Base-by-base conservation (phyloP, 1,140 invertebrate genomes). In the Solenopsis invicta region DNA sequence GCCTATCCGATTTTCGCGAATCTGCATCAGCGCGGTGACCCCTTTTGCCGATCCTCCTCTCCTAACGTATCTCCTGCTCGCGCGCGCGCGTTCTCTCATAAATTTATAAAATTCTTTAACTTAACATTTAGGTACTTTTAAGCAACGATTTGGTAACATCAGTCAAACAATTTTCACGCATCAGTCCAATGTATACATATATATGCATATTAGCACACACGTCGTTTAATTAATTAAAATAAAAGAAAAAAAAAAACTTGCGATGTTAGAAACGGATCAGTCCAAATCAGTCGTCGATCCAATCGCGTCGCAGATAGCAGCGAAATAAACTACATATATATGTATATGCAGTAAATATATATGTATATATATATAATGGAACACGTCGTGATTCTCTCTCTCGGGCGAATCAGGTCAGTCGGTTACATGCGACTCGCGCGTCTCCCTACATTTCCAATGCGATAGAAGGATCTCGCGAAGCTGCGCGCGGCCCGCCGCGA, bases 81-180 rank as follows among this genome's bases (percentile, higher is more conserved):
- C 4, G 52, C 59, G 34, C 41, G 78, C 78, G 37, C 12, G 24
- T 24, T 16, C 41, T 84, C 29, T 69, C 66, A 74, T 84, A 84
- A 84, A 84, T 84, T 74, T 48, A 84, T 84, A 90, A 90, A 88
- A 78, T 37, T 78, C 91, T 92, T 92, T 93, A 95, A 94, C 94
- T 95, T 95, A 95, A 93, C 94, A 93, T 94, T 94, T 95, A 94
- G 93, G 94, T 95, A 95, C 92, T 94, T 95, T 95, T 93, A 94
- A 85, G 94, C 93, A 95, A 93, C 93, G 92, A 94, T 95, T 95
- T 95, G 95, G 95, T 95, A 95, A 95, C 94, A 95, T 95, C 94
- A 95, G 95, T 95, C 95, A 94, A 95, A 78, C 88, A 85, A 91
- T 93, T 91, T 90, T 94, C 94, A 91, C 93, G 94, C 92, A 95